Conservation (phyloP, 2,797 vertebrate species). For the Gypaetus barbatus region DNA sequence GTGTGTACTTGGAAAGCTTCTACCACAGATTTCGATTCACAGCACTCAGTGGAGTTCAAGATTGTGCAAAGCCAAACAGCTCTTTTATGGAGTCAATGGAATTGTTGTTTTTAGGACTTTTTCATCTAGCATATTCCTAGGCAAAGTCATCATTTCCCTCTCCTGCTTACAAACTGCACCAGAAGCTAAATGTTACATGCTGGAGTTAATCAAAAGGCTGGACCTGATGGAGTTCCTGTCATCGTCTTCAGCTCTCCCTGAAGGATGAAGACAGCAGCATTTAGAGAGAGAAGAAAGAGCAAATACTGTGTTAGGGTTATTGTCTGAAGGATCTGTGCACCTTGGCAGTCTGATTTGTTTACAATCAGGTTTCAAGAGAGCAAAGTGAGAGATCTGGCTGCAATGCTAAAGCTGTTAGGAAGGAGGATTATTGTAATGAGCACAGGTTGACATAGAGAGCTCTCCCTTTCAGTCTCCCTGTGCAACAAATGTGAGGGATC, state of each 20-base stretch:
- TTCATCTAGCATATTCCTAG: conserved; percentile 15
- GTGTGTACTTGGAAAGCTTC: conserved; percentile 21
- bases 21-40: conserved; percentile 19
- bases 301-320: not conserved
- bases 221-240: not conserved
- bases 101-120: not conserved
- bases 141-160: not conserved
- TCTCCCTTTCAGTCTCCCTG: not conserved
- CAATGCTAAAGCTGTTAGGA: not conserved
- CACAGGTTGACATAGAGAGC: not conserved
- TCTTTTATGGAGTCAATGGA: conserved; percentile 13
- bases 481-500: not conserved
- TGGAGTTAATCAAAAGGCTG: conserved; percentile 1
- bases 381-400: not conserved
- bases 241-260: not conserved
- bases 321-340: not conserved
- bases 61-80: conserved; percentile 30
- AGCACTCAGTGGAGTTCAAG: conserved; percentile 7
- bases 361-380: not conserved
- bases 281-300: not conserved
- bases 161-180: not conserved
- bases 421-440: not conserved
- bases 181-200: not conserved
- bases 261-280: not conserved
- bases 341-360: not conserved